Evolutionary conservation across 2,797 vertebrate species (phyloP), one percentile per base, ranked within the genome.

Genomic region (Malacoctenus gilli): DNA sequence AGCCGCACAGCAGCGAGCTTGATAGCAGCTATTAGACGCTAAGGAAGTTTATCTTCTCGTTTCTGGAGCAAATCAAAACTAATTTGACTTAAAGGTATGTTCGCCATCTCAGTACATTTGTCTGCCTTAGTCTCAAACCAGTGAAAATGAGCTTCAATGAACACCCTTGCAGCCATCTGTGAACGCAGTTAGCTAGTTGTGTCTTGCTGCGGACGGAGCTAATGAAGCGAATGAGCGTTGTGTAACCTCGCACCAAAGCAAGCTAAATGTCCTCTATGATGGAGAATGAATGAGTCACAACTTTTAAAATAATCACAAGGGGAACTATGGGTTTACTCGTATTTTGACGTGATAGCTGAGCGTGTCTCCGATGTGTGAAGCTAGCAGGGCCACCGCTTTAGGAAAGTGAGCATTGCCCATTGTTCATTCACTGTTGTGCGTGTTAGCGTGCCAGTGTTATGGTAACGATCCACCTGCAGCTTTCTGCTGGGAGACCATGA

Each of bases 41-140:
- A 67, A 72, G 79, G 77, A 79, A 80, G 65, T 76, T 85, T 81
- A 77, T 64, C 59, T 39, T 47, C 31, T 52, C 61, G 38, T 66
- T 76, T 84, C 35, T 61, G 47, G 71, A 74, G 25, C 28, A 43
- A 72, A 71, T 43, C 14, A 4, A n/a, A 48, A 31, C 40, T 60
- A 50, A 11, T 53, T 46, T 39, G n/a, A 41, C n/a, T 39, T 43
- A 11, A n/a, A 40, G 85, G 82, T 85, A 75, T 32, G 79, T 63
- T 59, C 6, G 23, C 0, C 18, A 31, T 58, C 13, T 20, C 22
- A 5, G 25, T 28, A 28, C 6, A 28, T 5, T 23, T 16, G 7
- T 3, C 5, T 23, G 2, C 30, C 21, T 21, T 10, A 1, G 1
- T 5, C 1, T 9, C 4, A 4, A 28, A 35, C 9, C 5, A 22